Evolutionary conservation across 2,113 vertebrate genomes (phyloP).

Genomic region (Periophthalmodon schlosseri): DNA sequence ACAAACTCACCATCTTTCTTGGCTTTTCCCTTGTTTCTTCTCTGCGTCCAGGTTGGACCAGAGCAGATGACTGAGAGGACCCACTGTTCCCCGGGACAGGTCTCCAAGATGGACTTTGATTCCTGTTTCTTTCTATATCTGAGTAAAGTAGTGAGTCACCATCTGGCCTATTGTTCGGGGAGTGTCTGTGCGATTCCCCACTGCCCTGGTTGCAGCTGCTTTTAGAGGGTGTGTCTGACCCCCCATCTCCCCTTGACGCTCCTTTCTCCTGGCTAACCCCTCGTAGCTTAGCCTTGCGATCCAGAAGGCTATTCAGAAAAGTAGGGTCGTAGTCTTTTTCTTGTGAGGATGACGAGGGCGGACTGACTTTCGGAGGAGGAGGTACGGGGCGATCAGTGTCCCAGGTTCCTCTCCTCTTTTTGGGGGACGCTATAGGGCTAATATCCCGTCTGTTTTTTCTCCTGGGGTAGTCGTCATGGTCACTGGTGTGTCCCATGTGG

Average conservation of each 20-base stretch:
- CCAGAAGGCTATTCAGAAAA: constrained; percentile 83
- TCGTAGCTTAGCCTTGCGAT: constrained; percentile 82
- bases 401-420: constrained; percentile 78
- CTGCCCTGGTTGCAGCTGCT: constrained; percentile 80
- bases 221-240: constrained; percentile 84
- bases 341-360: constrained; percentile 67
- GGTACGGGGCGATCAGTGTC: constrained; percentile 68
- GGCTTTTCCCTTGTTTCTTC: constrained; percentile 84
- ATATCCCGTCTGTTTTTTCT: constrained; percentile 74
- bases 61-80: constrained; percentile 73
- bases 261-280: constrained; percentile 45
- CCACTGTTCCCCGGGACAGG: constrained; percentile 71
- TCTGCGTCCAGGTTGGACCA: constrained; percentile 76
- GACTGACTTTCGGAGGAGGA: constrained; percentile 60
- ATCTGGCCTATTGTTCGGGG: constrained; percentile 61
- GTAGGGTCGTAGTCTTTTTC: constrained; percentile 84
- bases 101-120: constrained; percentile 70
- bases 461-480: constrained; percentile 67
- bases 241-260: constrained; percentile 63
- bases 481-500: constrained; percentile 72
- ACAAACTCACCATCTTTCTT: constrained; percentile 83
- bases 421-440: constrained; percentile 80
- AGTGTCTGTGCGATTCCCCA: constrained; percentile 56
- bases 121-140: constrained; percentile 77
- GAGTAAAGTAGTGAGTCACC: constrained; percentile 80